Percentiles rank a stretch among this genome's conserved stretches.
Evolutionary conservation across 2,113 vertebrate species (phyloP).

Genomic region (Acrocephalus kingi): DNA sequence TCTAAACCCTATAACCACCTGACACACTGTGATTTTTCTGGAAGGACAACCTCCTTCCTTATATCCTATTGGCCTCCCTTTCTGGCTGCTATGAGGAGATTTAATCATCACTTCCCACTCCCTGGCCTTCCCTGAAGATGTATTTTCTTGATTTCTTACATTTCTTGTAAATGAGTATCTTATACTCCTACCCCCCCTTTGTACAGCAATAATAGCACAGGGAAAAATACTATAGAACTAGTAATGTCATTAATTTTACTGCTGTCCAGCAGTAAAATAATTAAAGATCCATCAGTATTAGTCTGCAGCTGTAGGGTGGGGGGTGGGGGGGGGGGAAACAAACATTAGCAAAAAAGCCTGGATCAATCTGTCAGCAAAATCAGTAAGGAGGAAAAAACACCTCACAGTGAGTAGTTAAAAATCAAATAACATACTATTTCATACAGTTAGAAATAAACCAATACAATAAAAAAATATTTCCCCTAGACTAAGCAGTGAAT

Average conservation of each 20-base stretch:
- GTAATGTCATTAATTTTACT: not conserved
- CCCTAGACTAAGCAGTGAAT: not conserved
- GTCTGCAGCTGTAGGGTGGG: not conserved
- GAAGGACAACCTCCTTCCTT: not conserved
- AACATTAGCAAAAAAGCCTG: not conserved
- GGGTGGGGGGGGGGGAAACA: not conserved
- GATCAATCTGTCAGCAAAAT: not conserved
- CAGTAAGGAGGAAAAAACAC: not conserved
- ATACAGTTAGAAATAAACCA: not conserved
- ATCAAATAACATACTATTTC: not conserved
- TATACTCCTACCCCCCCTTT: not conserved
- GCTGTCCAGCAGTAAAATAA: not conserved
- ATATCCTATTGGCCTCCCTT: not conserved
- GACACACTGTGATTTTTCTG: not conserved
- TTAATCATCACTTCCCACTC: not conserved
- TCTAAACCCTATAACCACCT: not conserved
- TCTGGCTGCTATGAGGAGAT: not conserved
- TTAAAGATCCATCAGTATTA: not conserved
- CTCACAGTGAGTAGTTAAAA: not conserved
- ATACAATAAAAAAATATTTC: not conserved
- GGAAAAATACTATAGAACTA: not conserved
- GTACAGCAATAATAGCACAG: not conserved
- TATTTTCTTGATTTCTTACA: too few relatives aligned
- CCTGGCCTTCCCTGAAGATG: not conserved
- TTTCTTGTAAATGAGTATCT: rapidly evolving